Base-by-base conservation (phyloP, 2,797 vertebrate species). In the Muscicapa striata region DNA sequence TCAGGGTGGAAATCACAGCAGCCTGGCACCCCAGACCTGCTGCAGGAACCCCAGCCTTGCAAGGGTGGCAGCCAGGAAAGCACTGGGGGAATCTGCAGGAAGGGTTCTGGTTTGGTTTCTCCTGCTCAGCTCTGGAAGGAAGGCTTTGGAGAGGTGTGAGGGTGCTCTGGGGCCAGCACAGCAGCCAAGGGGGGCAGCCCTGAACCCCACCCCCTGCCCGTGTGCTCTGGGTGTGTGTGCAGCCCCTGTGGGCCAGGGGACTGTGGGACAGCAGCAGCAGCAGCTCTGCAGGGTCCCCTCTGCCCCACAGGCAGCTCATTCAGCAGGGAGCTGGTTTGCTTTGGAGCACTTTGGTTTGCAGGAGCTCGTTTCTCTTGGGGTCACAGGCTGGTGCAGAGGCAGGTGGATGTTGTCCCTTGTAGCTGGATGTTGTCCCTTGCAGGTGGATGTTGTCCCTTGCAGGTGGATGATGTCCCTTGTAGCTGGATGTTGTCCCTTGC, bases 121-220 rank as follows among this genome's bases (percentile, higher is more conserved):
- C 32, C 9, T 19, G 23, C 7, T 41, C 15, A 5, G 3, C 32
- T 63, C 24, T 1, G 54, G 5, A 7, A 80, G 3, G 17, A 3
- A 14, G n/a, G 4, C 36, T 66, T 13, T 13, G 27, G 6, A 34
- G 46, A 7, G 10, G 4, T 7, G 17, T 1, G 12, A 9, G 4
- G n/a, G 22, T 26, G 23, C 15, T 14, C 4, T 10, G 51, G 43
- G 69, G 14, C 1, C 34, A 26, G 63, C 7, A 22, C 59, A 55
- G 84, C 43, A 13, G 13, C 43, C 20, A 1, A 1, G 19, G 7
- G 49, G 29, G 24, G 49, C 2, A n/a, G 34, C 2, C 0, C 17
- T 4, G 3, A 34, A 2, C 36, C 52, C 73, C 1, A 2, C 14
- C 34, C 8, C 1, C 34, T 9, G 24, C 40, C 40, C 14, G 40